Evolutionary conservation across 2,888 invertebrate species (phyloP).

Genomic region (Nephrotoma appendiculata): DNA sequence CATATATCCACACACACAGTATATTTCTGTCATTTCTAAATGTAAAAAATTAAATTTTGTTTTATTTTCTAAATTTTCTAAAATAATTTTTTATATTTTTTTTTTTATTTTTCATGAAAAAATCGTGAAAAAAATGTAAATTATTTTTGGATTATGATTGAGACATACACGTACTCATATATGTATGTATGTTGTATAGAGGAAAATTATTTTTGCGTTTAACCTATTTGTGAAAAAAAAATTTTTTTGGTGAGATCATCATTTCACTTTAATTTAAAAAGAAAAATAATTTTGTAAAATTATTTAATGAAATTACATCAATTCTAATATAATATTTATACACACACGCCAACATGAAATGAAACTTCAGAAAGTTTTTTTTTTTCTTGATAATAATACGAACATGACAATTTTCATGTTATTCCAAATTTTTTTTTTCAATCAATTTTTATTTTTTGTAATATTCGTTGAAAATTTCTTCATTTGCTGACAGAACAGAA

Average conservation of each 20-base stretch:
- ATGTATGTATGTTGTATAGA: neutral
- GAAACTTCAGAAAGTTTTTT: neutral
- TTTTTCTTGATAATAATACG: neutral
- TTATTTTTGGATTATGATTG: neutral
- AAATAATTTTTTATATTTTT: neutral
- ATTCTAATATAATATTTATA: neutral
- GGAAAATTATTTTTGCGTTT: neutral
- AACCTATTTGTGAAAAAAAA: neutral
- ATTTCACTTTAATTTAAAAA: neutral
- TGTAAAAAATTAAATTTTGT: neutral
- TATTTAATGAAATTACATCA: neutral
- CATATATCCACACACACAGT: neutral
- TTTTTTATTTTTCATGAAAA: neutral
- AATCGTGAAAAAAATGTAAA: neutral
- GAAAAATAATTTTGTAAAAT: neutral
- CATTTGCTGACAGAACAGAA: neutral
- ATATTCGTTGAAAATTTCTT: neutral
- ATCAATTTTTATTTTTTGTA: neutral
- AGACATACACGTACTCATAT: neutral
- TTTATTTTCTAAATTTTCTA: neutral
- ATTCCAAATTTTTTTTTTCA: neutral
- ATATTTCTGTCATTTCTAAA: neutral
- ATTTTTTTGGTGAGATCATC: neutral
- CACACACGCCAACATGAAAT: neutral
- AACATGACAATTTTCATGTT: neutral